Evolutionary conservation across 2,113 vertebrate species (phyloP).

Genomic region (Gopherus flavomarginatus): DNA sequence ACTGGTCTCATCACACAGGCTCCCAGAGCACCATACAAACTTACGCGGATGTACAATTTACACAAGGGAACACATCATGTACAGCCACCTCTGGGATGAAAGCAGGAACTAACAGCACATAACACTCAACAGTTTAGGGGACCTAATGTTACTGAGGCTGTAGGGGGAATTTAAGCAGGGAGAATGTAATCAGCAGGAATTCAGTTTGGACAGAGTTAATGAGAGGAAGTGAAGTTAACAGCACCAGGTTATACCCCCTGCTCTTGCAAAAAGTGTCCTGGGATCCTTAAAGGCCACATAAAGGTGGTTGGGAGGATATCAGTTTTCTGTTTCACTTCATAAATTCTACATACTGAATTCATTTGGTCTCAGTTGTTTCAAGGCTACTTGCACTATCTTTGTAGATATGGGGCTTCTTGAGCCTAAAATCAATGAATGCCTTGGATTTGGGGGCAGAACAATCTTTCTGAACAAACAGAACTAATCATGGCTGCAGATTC

Average conservation of each 20-base stretch:
- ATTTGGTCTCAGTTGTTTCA: not conserved
- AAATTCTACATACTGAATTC: not conserved
- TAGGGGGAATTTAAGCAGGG: not conserved
- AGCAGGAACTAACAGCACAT: not conserved
- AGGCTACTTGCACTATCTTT: not conserved
- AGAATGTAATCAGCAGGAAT: fast-evolving
- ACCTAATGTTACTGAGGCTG: not conserved
- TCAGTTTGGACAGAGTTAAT: not conserved
- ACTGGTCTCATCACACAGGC: not conserved
- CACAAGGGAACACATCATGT: not conserved
- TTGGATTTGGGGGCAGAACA: constrained; percentile 5
- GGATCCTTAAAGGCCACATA: not conserved
- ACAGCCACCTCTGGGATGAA: not conserved
- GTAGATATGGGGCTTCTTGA: not conserved
- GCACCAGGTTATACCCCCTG: not conserved
- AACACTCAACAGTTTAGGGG: not conserved
- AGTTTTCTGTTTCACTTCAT: not conserved
- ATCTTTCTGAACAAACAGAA: constrained; percentile 41
- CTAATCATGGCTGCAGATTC: constrained; percentile 11
- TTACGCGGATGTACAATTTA: fast-evolving
- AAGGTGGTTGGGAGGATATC: not conserved
- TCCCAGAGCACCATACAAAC: not conserved
- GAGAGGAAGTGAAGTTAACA: not conserved
- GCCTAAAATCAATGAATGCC: not conserved
- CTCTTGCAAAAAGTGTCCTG: constrained; percentile 3